Evolutionary conservation across 2,113 vertebrate species (phyloP).

Genomic region (Thymallus thymallus): DNA sequence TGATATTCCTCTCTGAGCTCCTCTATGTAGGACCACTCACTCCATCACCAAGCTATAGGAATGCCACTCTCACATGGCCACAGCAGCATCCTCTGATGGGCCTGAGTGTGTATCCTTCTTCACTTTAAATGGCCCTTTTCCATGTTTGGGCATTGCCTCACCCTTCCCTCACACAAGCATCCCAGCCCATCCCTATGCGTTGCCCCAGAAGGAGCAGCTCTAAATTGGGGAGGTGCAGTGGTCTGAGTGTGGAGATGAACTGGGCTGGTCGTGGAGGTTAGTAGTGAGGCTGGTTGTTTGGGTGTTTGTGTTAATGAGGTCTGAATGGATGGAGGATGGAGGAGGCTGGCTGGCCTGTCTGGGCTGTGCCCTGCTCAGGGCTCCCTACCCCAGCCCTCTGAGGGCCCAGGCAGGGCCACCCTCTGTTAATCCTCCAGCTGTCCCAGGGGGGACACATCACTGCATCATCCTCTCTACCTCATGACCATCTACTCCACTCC

Average conservation of each 20-base stretch:
- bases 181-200: conserved; percentile 50
- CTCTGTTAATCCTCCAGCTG: conserved; percentile 28
- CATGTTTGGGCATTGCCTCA: conserved; percentile 39
- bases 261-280: conserved; percentile 61
- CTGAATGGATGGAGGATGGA: conserved; percentile 63
- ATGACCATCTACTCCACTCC: conserved; percentile 58
- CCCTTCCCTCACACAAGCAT: conserved; percentile 55
- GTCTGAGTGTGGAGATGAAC: conserved; percentile 67
- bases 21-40: not conserved
- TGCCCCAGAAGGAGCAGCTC: conserved; percentile 57
- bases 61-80: not conserved
- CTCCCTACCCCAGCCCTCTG: conserved; percentile 43
- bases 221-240: conserved; percentile 69
- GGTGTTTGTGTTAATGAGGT: conserved; percentile 64
- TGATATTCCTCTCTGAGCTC: not conserved
- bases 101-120: conserved; percentile 47
- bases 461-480: conserved; percentile 59
- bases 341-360: conserved; percentile 57
- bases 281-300: conserved; percentile 53
- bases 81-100: not conserved
- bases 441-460: conserved; percentile 48
- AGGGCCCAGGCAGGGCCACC: conserved; percentile 21
- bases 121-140: conserved; percentile 44
- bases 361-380: conserved; percentile 49
- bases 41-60: not conserved